Percentiles rank a stretch among this genome's conserved stretches.
phyloP scores from a whole-genome alignment of 64 coral and sea anemone genomes.

The Anthopleura sola region DNA sequence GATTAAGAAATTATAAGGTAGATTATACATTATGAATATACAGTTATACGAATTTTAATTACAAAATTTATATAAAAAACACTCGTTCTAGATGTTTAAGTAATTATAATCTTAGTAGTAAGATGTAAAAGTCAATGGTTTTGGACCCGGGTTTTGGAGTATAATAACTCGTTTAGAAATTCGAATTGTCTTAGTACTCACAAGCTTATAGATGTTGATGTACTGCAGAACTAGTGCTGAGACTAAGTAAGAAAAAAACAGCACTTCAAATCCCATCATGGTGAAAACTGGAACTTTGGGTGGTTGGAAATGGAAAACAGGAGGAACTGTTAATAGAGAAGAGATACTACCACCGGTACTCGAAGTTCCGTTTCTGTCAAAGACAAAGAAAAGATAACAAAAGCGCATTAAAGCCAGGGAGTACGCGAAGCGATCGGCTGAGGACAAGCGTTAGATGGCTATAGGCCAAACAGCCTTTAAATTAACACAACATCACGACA shows the following conservation, averaged over 20 bases:
- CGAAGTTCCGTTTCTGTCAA: slow-evolving; percentile 62
- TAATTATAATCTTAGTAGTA: too few species aligned
- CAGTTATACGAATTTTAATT: too few species aligned
- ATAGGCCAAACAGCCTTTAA: not conserved
- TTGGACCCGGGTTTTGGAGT: not conserved
- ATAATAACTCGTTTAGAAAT: not conserved
- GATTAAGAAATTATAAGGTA: too few species aligned
- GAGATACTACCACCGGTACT: slow-evolving; percentile 65
- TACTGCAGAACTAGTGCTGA: slow-evolving; percentile 73
- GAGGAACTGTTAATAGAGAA: slow-evolving; percentile 83
- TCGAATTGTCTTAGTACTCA: slow-evolving; percentile 30
- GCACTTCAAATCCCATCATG: slow-evolving; percentile 71
- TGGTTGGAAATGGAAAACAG: slow-evolving; percentile 66
- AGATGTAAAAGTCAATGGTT: not conserved
- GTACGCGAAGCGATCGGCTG: not conserved
- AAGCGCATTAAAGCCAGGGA: not conserved
- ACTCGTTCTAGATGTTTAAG: too few species aligned
- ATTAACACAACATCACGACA: not conserved
- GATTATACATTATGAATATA: too few species aligned
- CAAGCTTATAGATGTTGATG: slow-evolving; percentile 92
- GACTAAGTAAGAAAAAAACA: slow-evolving; percentile 75
- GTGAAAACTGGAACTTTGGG: slow-evolving; percentile 66
- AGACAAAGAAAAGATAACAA: slow-evolving; percentile 8
- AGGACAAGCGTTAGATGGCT: not conserved
- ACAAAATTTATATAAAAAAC: too few species aligned